Base-by-base conservation (phyloP, 2,888 invertebrate genomes). In the Drosophila cognata region DNA sequence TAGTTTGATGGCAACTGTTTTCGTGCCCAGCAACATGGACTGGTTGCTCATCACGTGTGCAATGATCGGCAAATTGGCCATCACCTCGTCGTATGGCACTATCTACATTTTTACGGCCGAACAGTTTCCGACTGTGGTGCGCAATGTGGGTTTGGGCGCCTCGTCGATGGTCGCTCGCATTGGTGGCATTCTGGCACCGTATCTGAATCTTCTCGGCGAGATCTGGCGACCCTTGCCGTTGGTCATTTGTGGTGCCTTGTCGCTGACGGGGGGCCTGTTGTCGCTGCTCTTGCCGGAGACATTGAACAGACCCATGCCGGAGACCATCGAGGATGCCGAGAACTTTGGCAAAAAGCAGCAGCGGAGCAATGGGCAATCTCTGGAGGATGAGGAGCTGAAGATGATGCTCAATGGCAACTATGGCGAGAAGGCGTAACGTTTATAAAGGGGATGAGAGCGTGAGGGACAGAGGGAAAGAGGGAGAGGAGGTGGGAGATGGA, bases 81-180 rank as follows among this genome's bases (percentile, higher is more conserved):
- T 96, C 58, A 96, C 96, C 1, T 94, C 96, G 0, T 96, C 96
- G 13, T 96, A 96, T 82, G 96, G 96, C 31, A 95, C 96, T 0
- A 94, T 96, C 41, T 96, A 96, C 85, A 95, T 96, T 58, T 96
- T 96, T 86, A 95, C 96, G 0, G 95, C 96, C 0, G 96, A 96
- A 92, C 96, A 96, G 89, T 96, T 96, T 87, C 96, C 96, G 16
- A 96, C 96, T 1, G 96, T 96, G 16, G 95, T 96, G 38, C 94
- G 98, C 53, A 98, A 98, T 92, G 96, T 97, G 43, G 98, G 97
- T 0, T 95, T 98, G 62, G 98, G 98, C 1, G 94, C 97, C 11
- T 95, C 97, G 21, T 98, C 98, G 0, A 97, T 97, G 94, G 95
- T 96, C 67, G 98, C 98, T 0, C 95, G 98, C 84, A 94, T 98